Evolutionary conservation across 2,113 vertebrate species (phyloP).

Genomic region (Corynorhinus townsendii): DNA sequence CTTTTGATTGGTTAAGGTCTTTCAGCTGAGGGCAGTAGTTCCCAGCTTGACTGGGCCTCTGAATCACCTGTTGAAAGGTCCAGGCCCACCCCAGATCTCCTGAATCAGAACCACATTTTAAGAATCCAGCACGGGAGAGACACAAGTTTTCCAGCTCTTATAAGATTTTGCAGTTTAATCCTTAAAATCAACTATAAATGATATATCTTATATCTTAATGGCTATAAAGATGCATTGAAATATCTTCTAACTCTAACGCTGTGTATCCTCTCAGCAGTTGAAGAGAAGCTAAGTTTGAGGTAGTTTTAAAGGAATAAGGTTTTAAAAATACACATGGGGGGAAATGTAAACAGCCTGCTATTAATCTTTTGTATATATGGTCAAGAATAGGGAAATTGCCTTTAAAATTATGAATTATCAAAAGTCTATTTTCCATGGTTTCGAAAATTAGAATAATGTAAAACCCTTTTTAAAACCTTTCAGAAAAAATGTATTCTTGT

Average conservation of each 20-base stretch:
- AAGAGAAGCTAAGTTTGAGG: background rate
- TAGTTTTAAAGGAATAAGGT: background rate
- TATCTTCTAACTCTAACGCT: background rate
- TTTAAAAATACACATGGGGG: background rate
- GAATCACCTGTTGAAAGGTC: background rate
- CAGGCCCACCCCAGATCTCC: background rate
- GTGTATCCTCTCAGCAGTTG: background rate
- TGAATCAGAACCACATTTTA: background rate
- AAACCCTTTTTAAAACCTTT: background rate
- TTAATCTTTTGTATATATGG: background rate
- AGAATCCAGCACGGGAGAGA: background rate
- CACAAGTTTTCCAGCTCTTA: background rate
- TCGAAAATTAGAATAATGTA: conserved; percentile 25
- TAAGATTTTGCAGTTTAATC: background rate
- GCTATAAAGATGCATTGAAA: background rate
- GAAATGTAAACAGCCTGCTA: background rate
- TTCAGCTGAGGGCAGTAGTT: background rate
- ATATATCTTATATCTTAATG: background rate
- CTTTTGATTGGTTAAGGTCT: background rate
- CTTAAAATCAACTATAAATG: background rate
- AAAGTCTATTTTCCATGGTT: background rate
- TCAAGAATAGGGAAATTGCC: background rate
- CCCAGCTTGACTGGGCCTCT: background rate
- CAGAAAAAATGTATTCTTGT: conserved; percentile 26
- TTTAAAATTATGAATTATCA: background rate